Conservation (phyloP, 2,113 vertebrate genomes). For the Elaphurus davidianus region DNA sequence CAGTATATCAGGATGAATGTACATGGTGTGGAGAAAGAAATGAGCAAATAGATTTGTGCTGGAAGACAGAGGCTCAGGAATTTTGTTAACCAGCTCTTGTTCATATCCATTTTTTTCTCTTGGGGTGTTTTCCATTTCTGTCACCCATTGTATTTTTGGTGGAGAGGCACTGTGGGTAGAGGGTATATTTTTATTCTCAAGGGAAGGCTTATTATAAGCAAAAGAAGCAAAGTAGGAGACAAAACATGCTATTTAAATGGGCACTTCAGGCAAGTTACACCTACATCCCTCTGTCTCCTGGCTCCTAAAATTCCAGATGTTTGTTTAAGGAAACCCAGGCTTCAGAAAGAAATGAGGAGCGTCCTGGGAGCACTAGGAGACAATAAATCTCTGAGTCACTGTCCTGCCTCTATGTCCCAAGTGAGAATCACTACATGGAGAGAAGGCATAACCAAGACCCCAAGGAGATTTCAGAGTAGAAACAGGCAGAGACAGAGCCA, state of each 20-base stretch:
- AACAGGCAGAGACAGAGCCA: neutral
- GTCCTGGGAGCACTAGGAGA: neutral
- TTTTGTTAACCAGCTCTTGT: neutral
- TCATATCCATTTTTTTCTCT: neutral
- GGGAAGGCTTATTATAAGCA: neutral
- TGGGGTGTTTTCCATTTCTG: neutral
- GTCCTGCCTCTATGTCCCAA: accelerated
- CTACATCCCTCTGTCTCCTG: accelerated
- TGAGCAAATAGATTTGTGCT: neutral
- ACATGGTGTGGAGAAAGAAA: neutral
- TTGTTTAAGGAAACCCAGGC: neutral
- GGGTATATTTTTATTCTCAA: neutral
- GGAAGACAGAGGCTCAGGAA: neutral
- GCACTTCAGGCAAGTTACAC: neutral
- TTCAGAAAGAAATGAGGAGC: neutral
- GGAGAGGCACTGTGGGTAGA: neutral
- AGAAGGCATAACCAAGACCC: neutral
- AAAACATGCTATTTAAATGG: neutral
- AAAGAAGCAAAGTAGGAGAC: neutral
- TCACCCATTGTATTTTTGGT: neutral
- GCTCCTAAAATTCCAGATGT: no score
- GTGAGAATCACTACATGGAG: neutral
- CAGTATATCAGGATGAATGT: neutral
- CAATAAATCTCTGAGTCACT: neutral
- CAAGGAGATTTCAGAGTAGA: neutral